Evolutionary conservation across 2,888 invertebrate species (phyloP).

Genomic region (Steinernema scapterisci): DNA sequence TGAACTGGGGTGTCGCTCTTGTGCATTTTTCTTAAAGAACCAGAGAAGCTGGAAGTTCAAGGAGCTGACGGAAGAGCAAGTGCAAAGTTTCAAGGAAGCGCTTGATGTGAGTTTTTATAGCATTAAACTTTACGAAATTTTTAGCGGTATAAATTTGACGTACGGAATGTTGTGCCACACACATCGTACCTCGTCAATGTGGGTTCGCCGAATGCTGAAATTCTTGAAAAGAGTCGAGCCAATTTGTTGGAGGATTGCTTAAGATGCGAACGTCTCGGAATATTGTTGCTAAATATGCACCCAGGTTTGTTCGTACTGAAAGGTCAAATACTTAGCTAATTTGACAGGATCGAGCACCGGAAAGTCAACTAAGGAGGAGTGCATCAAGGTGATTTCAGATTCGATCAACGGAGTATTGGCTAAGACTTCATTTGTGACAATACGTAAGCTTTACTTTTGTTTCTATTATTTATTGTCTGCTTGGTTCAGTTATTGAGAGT

Average conservation of each 20-base stretch:
- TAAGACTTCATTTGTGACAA: conserved; percentile 47
- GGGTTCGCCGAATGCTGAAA: conserved; percentile 69
- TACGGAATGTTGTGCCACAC: conserved; percentile 66
- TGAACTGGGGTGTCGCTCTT: conserved; percentile 67
- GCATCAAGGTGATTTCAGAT: conserved; percentile 68
- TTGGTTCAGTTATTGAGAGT: conserved; percentile 68
- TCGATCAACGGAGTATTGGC: conserved; percentile 68
- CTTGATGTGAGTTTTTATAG: conserved; percentile 43
- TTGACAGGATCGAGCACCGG: conserved; percentile 68
- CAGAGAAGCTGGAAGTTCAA: conserved; percentile 61
- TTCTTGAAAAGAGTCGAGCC: conserved; percentile 65
- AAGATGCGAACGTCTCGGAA: conserved; percentile 70
- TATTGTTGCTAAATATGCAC: conserved; percentile 71
- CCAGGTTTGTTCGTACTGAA: conserved; percentile 68
- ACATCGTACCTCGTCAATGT: conserved; percentile 71
- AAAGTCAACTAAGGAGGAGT: conserved; percentile 61
- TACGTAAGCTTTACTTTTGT: conserved; percentile 38
- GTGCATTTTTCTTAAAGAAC: conserved; percentile 68
- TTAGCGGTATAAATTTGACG: conserved; percentile 59
- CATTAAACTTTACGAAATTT: not conserved
- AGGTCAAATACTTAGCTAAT: not conserved
- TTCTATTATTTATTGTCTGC: too few relatives aligned
- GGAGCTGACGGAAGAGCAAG: conserved; percentile 55
- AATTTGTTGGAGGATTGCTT: conserved; percentile 70
- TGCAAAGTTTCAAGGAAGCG: conserved; percentile 66